These are phyloP conservation scores for Acanthoscelides obtectus DNA, from an alignment of 2,888 invertebrate genomes.

Conservation along the genomic window DNA sequence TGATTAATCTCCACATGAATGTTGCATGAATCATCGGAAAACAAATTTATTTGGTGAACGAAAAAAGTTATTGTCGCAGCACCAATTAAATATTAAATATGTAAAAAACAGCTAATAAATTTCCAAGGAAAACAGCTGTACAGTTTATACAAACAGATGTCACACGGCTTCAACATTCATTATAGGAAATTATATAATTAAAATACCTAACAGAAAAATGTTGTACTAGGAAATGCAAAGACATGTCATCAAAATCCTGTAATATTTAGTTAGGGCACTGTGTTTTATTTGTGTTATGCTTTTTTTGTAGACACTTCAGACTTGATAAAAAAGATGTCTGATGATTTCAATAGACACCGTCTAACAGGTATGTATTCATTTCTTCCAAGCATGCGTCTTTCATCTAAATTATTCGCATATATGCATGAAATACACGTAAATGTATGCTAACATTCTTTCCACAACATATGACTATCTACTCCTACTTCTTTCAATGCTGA, in stretches of 20 bases:
- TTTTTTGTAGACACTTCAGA: conserved; percentile 31
- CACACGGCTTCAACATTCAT: too few relatives aligned
- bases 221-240: not conserved
- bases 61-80: too few relatives aligned
- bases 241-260: conserved; percentile 2
- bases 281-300: not conserved
- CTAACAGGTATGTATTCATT: conserved; percentile 38
- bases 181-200: conserved; percentile 8
- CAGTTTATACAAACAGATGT: too few relatives aligned
- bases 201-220: conserved; percentile 6
- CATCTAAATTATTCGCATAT: not conserved
- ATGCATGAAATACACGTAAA: not conserved
- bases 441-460: too few relatives aligned
- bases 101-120: too few relatives aligned
- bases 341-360: conserved; percentile 40
- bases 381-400: not conserved
- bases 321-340: conserved; percentile 34
- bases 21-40: too few relatives aligned
- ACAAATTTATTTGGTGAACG: too few relatives aligned
- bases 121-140: too few relatives aligned
- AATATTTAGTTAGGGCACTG: conserved; percentile 4
- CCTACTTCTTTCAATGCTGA: too few relatives aligned
- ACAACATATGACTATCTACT: too few relatives aligned
- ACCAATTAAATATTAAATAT: too few relatives aligned
- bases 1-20: too few relatives aligned